phyloP scores from a whole-genome alignment of 2,888 invertebrate genomes.

The Andrena fulva region DNA sequence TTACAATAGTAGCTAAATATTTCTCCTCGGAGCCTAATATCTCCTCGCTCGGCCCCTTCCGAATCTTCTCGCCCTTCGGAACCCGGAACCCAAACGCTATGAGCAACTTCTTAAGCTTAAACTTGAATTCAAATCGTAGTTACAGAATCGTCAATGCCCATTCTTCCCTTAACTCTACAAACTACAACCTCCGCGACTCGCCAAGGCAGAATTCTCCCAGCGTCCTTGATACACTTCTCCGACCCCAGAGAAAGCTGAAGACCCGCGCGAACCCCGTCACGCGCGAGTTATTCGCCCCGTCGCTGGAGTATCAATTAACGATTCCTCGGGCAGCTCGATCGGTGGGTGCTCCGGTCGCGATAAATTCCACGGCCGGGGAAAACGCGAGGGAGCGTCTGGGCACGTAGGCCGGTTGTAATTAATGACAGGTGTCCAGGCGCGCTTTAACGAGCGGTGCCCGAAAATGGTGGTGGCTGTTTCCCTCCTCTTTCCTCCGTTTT shows the following conservation, averaged over 20 bases:
- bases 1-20: no score
- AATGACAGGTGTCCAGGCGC: slow-evolving; percentile 58
- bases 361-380: slow-evolving; percentile 33
- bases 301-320: slow-evolving; percentile 28
- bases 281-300: background rate
- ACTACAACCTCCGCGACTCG: background rate
- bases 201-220: background rate
- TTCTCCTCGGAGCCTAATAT: no score
- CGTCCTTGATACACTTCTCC: no score
- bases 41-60: no score
- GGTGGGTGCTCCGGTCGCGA: slow-evolving; percentile 11
- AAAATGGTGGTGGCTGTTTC: slow-evolving; percentile 43
- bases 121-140: no score
- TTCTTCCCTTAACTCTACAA: background rate
- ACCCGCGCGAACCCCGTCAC: background rate
- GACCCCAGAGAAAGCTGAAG: background rate
- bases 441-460: slow-evolving; percentile 55
- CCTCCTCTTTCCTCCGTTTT: background rate
- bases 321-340: slow-evolving; percentile 23
- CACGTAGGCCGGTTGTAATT: slow-evolving; percentile 52
- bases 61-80: no score
- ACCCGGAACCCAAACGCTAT: no score
- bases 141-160: no score
- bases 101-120: no score
- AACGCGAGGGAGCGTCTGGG: slow-evolving; percentile 19